Percentiles rank a stretch among this genome's conserved stretches.
phyloP scores from a whole-genome alignment of 2,113 vertebrate genomes.

The Cygnus atratus region DNA sequence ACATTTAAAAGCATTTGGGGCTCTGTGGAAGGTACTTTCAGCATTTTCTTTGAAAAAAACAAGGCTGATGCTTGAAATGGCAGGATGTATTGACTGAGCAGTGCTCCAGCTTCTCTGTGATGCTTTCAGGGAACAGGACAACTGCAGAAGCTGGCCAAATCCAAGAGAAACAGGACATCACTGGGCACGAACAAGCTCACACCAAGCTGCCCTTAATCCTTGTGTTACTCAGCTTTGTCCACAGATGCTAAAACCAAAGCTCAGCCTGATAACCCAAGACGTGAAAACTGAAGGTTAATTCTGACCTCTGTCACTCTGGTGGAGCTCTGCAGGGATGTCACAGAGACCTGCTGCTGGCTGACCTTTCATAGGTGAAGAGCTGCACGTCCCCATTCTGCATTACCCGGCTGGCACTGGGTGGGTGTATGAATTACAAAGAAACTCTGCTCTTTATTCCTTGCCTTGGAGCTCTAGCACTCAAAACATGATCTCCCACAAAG shows the following conservation, averaged over 20 bases:
- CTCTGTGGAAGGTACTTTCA: background rate
- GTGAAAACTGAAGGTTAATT: background rate
- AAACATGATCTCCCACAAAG: background rate
- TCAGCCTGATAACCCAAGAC: background rate
- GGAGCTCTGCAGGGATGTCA: background rate
- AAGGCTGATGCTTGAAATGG: background rate
- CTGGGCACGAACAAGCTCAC: background rate
- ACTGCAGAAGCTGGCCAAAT: background rate
- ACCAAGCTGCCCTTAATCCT: background rate
- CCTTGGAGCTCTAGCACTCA: background rate
- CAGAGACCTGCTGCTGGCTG: fast-evolving
- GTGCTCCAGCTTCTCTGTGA: background rate
- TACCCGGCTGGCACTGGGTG: background rate
- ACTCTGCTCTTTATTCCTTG: background rate
- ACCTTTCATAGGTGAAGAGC: background rate
- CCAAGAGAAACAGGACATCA: background rate
- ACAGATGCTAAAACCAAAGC: background rate
- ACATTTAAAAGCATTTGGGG: background rate
- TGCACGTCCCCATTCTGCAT: background rate
- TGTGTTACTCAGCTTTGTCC: background rate
- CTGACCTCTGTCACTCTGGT: background rate
- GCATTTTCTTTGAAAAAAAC: fast-evolving
- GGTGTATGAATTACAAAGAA: background rate
- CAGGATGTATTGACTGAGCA: background rate
- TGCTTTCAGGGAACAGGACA: background rate